phyloP scores from a whole-genome alignment of 2,888 invertebrate genomes.

The Cyrtodaria siliqua region DNA sequence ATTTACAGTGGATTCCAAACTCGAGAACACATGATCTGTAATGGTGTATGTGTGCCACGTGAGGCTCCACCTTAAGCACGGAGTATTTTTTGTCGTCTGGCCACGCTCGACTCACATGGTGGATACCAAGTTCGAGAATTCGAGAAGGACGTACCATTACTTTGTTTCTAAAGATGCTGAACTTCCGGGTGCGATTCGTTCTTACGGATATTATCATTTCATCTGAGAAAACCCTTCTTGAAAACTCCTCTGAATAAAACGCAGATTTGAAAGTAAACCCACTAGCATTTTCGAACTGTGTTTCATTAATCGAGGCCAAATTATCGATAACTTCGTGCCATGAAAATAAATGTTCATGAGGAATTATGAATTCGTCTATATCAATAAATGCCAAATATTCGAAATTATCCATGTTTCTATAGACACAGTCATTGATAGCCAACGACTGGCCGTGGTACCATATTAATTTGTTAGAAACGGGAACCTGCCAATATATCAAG shows the following conservation, averaged over 20 bases:
- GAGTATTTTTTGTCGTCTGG: no score
- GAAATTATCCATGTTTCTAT: no score
- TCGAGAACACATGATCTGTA: no score
- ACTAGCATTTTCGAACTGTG: no score
- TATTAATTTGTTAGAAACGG: constrained; percentile 54
- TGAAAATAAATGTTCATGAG: constrained; percentile 53
- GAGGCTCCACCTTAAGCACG: no score
- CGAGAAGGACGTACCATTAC: constrained; percentile 85
- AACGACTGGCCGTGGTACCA: constrained; percentile 82
- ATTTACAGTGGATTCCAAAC: no score
- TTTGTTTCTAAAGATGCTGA: constrained; percentile 81
- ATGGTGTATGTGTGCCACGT: no score
- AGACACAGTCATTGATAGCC: constrained; percentile 78
- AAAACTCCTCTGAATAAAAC: constrained; percentile 75
- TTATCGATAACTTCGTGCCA: constrained; percentile 64
- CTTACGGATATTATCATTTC: constrained; percentile 53
- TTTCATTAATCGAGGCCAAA: no score
- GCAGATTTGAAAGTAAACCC: constrained; percentile 79
- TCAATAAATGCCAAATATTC: no score
- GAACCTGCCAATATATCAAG: no score
- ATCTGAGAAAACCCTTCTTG: constrained; percentile 58
- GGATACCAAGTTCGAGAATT: no score
- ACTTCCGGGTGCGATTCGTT: constrained; percentile 57
- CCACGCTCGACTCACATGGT: no score
- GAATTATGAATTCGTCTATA: constrained; percentile 79